Base-by-base conservation (phyloP, 2,888 invertebrate species). In the Leucophenga maculata region DNA sequence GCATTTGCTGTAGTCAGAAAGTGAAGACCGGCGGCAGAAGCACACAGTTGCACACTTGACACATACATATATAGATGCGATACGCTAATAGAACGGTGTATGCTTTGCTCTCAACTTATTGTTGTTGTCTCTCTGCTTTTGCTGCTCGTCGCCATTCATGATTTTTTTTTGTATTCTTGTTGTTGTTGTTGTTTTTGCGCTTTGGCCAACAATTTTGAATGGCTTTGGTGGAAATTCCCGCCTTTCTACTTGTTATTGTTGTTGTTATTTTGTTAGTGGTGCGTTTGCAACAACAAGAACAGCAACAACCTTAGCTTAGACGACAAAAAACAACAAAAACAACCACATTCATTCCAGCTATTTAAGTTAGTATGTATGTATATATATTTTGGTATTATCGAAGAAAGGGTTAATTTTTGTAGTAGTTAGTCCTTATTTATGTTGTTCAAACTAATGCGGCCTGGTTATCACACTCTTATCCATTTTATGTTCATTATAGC, bases 11-110 rank as follows among this genome's bases (percentile, higher is more conserved):
- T 82, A 84, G 85, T 84, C 85, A 84, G 81, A 79, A 84, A 85
- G 85, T 80, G 83, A 84, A 80, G 77, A 77, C 78, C 78, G 77
- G 78, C 82, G 78, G 77, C 82, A 72, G 78, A 62, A 68, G 39
- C 67, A 65, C 69, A 68, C 68, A 46, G 62, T 59, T 22, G 67
- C 66, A 57, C 44, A 16, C 65, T 46, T 26, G 59, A 71, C 50
- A 65, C 18, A 66, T 68, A 68, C 66, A 57, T 65, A 52, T 54
- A 31, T 32, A 16, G 39, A 8, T 39, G 8, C 39, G 39, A 11
- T 39, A 39, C 39, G 39, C 39, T 39, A 39, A 39, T 39, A 39
- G 3, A 39, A 39, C 39, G 39, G 39, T 39, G 39, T 39, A 39
- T 39, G 39, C 64, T 46, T 26, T 54, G 71, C 44, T 60, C 20